A percentile compares a stretch with the other conserved stretches of the same genome.
Conservation (phyloP, 2,888 invertebrate genomes). For the Oegoconia quadripuncta region DNA sequence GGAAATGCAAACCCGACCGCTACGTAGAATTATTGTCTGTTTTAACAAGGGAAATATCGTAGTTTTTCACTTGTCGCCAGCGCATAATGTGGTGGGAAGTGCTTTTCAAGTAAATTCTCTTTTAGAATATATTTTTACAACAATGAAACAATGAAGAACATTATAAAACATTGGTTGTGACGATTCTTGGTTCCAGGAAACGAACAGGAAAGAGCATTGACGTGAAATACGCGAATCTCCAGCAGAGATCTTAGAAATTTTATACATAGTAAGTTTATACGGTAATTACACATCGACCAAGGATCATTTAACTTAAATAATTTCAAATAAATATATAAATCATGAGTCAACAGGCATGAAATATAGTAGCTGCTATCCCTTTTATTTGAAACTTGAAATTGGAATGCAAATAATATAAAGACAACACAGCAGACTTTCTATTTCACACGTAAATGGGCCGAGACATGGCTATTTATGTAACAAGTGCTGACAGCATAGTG, state of each 20-base stretch:
- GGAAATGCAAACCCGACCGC: constrained; percentile 65
- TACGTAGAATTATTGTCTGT: constrained; percentile 56
- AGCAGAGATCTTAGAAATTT: too few species aligned
- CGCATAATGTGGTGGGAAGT: constrained; percentile 25
- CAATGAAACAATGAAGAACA: neutral
- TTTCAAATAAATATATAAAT: too few species aligned
- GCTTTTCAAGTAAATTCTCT: constrained; percentile 1
- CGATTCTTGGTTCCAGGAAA: too few species aligned
- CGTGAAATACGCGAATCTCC: too few species aligned
- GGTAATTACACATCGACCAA: too few species aligned
- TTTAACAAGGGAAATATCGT: constrained; percentile 67
- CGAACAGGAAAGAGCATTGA: too few species aligned
- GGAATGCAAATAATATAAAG: constrained; percentile 9
- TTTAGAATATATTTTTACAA: constrained; percentile 2
- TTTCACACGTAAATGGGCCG: constrained; percentile 60
- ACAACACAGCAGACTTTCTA: constrained; percentile 30
- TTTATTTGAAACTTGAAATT: constrained; percentile 9
- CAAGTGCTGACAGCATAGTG: constrained; percentile 7
- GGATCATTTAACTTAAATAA: too few species aligned
- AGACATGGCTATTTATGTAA: constrained; percentile 48
- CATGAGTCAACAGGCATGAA: too few species aligned
- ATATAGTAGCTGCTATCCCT: too few species aligned
- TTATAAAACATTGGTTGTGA: too few species aligned
- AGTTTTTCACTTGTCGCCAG: constrained; percentile 56
- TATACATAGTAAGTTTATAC: too few species aligned